phyloP scores from a whole-genome alignment of 2,888 invertebrate genomes.

The Ormyrus labotus region DNA sequence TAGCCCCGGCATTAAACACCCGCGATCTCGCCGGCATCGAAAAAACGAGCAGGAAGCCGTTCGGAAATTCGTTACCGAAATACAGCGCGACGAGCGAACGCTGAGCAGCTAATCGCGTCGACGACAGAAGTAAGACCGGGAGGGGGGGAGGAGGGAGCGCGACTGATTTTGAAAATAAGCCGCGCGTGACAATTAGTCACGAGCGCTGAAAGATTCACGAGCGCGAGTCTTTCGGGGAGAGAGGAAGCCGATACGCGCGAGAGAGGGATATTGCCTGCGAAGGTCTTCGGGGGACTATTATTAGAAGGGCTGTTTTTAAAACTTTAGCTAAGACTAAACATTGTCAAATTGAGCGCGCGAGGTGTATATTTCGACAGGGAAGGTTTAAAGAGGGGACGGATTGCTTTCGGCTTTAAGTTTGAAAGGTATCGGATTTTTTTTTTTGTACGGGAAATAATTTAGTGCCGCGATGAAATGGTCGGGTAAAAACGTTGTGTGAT shows the following conservation, averaged over 20 bases:
- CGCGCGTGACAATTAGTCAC: slow-evolving; percentile 46
- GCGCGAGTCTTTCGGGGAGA: not conserved
- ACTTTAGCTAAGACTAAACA: not conserved
- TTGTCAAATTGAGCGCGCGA: not conserved
- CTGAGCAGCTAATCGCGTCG: slow-evolving; percentile 12
- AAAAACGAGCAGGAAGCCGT: not conserved
- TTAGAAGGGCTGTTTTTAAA: slow-evolving; percentile 22
- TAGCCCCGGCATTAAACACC: too few relatives aligned
- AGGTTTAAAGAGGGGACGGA: too few relatives aligned
- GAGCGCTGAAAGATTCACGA: slow-evolving; percentile 43
- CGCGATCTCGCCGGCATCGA: too few relatives aligned
- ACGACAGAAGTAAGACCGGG: slow-evolving; percentile 15
- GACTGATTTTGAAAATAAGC: slow-evolving; percentile 46
- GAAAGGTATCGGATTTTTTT: too few relatives aligned
- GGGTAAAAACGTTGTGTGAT: too few relatives aligned
- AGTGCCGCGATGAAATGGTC: too few relatives aligned
- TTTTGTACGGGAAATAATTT: too few relatives aligned
- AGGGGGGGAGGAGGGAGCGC: not conserved
- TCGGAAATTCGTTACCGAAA: slow-evolving; percentile 2
- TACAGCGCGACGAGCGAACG: not conserved
- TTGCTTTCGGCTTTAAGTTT: too few relatives aligned
- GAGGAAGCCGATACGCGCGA: not conserved
- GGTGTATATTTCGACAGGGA: too few relatives aligned
- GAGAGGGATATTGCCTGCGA: not conserved
- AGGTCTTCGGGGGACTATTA: slow-evolving; percentile 19